Evolutionary conservation across 2,888 invertebrate species (phyloP), one percentile per base, ranked within the genome.

Genomic region (Frankliniella intonsa): DNA sequence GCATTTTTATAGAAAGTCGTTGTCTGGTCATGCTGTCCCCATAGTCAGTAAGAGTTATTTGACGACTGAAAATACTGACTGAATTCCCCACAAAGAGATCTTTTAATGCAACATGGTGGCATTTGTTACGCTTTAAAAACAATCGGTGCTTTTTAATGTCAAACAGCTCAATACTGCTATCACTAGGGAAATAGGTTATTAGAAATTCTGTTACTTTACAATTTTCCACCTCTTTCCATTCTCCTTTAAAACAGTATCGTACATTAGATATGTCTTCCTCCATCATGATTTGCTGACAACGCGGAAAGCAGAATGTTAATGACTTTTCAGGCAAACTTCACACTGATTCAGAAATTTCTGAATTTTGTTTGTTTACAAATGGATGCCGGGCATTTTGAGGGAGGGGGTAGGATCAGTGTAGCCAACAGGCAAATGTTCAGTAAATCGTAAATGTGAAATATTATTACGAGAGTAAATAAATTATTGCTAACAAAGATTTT

Each of bases 51-150:
- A 95, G 92, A 87, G 92, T 92, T 55, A 95, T 91, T 84, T 93
- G 90, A 51, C 95, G 89, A 0, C 94, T 94, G 86, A 94, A 92
- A 85, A 95, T 92, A 83, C 91, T 91, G 5, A 94, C 88, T 79
- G 92, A 92, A 82, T 93, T 92, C 0, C 94, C 95, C 81, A 95
- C 90, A 86, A 92, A 94, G 87, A 95, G 92, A 86, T 92, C 93
- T 76, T 92, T 91, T 79, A 91, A 87, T 5, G 89, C 88, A 3
- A 95, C 86, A 19, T 92, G 92, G 81, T 93, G 91, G 83, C 94
- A 92, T 88, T 91, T 91, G 0, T 92, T 92, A 86, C 95, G 89
- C 83, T 92, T 91, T 27, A 94, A 88, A 87, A 94, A 94, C 0
- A 89, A 91, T 87, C 92, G 92, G 80, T 90, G 90, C 82, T 89